Base-by-base conservation (phyloP, 2,113 vertebrate genomes). In the Nicator chloris region DNA sequence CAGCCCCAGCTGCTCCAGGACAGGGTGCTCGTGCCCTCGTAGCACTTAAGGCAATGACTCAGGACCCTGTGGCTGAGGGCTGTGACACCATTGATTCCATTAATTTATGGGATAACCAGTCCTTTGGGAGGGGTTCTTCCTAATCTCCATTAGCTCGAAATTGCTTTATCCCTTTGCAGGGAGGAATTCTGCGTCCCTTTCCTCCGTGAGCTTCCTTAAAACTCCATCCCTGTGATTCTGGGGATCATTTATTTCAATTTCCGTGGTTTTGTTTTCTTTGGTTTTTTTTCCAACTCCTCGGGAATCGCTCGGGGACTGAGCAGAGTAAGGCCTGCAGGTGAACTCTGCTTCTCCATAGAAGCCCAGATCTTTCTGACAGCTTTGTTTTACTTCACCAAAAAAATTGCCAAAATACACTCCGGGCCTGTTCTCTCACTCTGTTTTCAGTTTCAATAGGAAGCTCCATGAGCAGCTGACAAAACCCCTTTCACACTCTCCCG, bases 381-480 rank as follows among this genome's bases (percentile, higher is more conserved):
- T 95, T 94, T 42, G 50, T 86, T 96, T 92, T 33, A 39, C n/a
- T 65, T 92, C 75, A 71, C 78, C 69, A 60, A 80, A 93, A 94
- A 95, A 90, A 60, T 60, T 90, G 92, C 85, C 93, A 90, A 85
- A 87, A 75, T 82, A 76, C 70, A 73, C 92, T 88, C 85, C 31
- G 59, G 77, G 59, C 66, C 70, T 63, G 71, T 61, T 80, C 88
- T 77, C 54, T 85, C 82, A 37, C 96, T 86, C 21, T 37, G 8
- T 88, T 85, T 91, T 61, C 75, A 39, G 81, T 85, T 96, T 37
- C 69, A 65, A 27, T 49, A 76, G 92, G 93, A 94, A 96, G 82
- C 17, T 2, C 84, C 64, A 33, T 76, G 57, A 81, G 75, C 83
- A 90, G 93, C 93, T 93, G 92, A 90, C 70, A 93, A 75, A 95